Evolutionary conservation across 2,113 vertebrate species (phyloP), one percentile per base, ranked within the genome.

Genomic region (Chionodraco myersi): DNA sequence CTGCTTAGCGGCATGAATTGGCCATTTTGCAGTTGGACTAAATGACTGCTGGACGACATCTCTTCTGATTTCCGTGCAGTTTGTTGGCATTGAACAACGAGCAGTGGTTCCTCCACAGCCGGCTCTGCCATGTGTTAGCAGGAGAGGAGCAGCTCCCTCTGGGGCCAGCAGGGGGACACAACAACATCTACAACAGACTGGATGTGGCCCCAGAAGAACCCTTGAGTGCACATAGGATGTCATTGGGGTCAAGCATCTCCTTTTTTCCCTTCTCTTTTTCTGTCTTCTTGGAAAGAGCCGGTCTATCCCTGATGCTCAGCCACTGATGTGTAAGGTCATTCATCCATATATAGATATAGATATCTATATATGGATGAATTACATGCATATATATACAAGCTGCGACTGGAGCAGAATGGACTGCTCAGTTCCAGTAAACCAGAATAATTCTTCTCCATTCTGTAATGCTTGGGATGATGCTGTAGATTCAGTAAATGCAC

Each of bases 291-390:
- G 6, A 56, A 16, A 86, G 57, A 48, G 54, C 47, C 53, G 66
- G 59, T 76, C 44, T 47, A 80, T 49, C 72, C 47, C 52, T 72
- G 72, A 75, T 9, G 13, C 45, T 80, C 48, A 76, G 23, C 80
- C 84, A 83, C 53, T 84, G 54, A 65, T 68, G 72, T 48, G 34
- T 80, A 60, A 76, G 57, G 75, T 69, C 62, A 66, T 77, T 72
- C 73, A 77, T 69, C 77, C 70, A 65, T 71, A 13, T n/a, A 63
- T 74, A 30, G 21, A 21, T 21, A n/a, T n/a, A n/a, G n/a, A n/a
- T n/a, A 30, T 30, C 4, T 30, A 30, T 30, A 30, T 30, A 30
- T 30, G 26, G 26, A 26, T 2, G 26, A 26, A 26, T 26, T 26
- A 26, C 26, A 26, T 26, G 26, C 26, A 26, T 30, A 30, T 79